phyloP scores from a whole-genome alignment of 2,113 vertebrate species.

The Gavia stellata region DNA sequence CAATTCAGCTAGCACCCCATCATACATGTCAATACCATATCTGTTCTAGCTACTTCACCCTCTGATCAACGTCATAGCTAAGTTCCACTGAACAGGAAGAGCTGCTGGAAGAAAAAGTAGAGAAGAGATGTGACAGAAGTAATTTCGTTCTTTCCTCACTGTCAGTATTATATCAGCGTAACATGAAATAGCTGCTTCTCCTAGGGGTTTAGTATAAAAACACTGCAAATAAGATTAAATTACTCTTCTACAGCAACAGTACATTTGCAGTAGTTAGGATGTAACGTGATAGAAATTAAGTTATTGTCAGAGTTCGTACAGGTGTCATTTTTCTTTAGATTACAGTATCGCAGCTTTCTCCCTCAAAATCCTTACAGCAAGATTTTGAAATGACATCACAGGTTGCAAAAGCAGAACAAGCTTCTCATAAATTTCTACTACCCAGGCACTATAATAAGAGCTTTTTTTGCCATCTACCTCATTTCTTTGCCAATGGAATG shows the following conservation, averaged over 20 bases:
- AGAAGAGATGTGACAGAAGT: neutral
- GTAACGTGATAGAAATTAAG: neutral
- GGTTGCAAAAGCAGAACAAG: slow-evolving; percentile 19
- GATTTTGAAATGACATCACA: slow-evolving; percentile 25
- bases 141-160: neutral
- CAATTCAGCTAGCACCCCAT: neutral
- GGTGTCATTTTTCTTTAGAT: neutral
- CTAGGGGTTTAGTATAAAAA: neutral
- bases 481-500: slow-evolving; percentile 45
- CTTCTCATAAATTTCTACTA: slow-evolving; percentile 41
- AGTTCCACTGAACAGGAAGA: neutral
- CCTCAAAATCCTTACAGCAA: neutral
- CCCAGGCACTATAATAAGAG: slow-evolving; percentile 8
- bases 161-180: neutral
- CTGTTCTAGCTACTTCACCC: neutral
- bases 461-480: slow-evolving; percentile 22
- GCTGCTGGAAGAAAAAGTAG: neutral
- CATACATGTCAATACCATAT: neutral
- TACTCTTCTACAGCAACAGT: neutral
- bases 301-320: neutral
- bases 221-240: neutral
- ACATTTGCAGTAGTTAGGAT: neutral
- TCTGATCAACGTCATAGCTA: neutral
- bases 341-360: neutral
- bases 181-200: neutral